These are phyloP conservation scores for Syrista parreyssii DNA, from an alignment of 2,888 invertebrate species.

Conservation along the genomic window DNA sequence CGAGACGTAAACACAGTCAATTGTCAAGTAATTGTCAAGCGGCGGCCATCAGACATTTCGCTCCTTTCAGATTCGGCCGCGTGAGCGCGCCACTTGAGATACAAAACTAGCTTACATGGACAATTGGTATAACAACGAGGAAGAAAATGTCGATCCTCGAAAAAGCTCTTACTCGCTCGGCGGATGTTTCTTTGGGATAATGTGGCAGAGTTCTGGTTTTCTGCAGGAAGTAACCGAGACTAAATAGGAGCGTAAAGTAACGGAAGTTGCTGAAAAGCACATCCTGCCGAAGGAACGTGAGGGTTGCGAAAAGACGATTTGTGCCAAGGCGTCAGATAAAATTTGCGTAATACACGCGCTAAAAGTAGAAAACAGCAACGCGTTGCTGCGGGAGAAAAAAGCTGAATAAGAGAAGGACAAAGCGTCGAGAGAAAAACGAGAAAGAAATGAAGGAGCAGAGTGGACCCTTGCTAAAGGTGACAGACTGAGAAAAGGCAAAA, in stretches of 20 bases:
- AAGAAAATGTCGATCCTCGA: background rate
- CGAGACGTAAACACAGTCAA: no score
- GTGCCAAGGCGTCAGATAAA: constrained; percentile 8
- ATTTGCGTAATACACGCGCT: constrained; percentile 18
- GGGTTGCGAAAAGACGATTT: background rate
- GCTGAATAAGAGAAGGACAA: constrained; percentile 23
- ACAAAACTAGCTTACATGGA: background rate
- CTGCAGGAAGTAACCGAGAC: background rate
- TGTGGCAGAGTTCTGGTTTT: background rate
- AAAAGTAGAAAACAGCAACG: constrained; percentile 4
- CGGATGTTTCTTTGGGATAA: background rate
- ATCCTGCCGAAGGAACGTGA: background rate
- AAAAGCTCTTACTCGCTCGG: background rate
- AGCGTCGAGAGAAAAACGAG: constrained; percentile 30
- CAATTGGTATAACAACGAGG: background rate
- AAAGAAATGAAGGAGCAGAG: constrained; percentile 27
- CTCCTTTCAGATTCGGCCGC: no score
- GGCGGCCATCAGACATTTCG: no score
- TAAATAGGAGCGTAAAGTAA: background rate
- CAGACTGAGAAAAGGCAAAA: background rate
- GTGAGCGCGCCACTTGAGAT: no score
- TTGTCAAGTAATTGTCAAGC: no score
- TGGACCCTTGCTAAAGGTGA: background rate
- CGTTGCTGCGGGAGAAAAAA: constrained; percentile 26
- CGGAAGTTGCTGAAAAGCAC: background rate